A percentile compares a stretch with the other conserved stretches of the same genome.
These are phyloP conservation scores for Petrocephalus zakoni DNA, from an alignment of 2,113 vertebrate species.

Conservation along the genomic window DNA sequence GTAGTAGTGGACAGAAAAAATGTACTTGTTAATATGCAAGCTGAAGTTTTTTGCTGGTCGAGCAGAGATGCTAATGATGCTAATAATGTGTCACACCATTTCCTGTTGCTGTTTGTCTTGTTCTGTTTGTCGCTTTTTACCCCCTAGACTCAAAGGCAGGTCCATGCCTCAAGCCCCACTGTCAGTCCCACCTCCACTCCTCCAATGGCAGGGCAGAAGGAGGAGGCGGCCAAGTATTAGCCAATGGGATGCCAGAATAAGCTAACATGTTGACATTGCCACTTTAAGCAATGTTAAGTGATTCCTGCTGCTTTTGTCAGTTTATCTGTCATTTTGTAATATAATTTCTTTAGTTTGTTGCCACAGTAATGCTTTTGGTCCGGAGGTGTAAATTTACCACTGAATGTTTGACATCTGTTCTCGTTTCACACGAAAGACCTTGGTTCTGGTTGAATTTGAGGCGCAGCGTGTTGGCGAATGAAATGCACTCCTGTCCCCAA, in stretches of 20 bases:
- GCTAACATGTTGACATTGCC: not conserved
- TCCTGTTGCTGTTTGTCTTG: not conserved
- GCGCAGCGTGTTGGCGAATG: not conserved
- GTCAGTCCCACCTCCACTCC: not conserved
- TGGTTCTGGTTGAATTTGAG: not conserved
- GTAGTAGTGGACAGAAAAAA: not conserved
- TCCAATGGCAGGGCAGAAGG: not conserved
- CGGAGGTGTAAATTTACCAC: not conserved
- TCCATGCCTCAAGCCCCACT: not conserved
- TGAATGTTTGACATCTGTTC: not conserved
- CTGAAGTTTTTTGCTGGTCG: not conserved
- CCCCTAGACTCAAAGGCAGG: not conserved
- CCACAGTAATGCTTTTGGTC: not conserved
- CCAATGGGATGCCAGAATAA: slow-evolving; percentile 6
- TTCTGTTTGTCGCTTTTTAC: not conserved
- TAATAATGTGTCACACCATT: not conserved
- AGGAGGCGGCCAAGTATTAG: not conserved
- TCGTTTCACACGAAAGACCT: not conserved
- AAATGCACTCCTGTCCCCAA: slow-evolving; percentile 1
- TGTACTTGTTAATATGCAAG: not conserved
- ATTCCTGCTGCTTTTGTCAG: not conserved
- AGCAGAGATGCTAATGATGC: not conserved
- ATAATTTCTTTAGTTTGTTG: not conserved
- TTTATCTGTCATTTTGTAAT: not conserved
- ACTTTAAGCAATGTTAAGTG: not conserved